Conservation (phyloP, 2,888 invertebrate species). For the Deilephila elpenor region DNA sequence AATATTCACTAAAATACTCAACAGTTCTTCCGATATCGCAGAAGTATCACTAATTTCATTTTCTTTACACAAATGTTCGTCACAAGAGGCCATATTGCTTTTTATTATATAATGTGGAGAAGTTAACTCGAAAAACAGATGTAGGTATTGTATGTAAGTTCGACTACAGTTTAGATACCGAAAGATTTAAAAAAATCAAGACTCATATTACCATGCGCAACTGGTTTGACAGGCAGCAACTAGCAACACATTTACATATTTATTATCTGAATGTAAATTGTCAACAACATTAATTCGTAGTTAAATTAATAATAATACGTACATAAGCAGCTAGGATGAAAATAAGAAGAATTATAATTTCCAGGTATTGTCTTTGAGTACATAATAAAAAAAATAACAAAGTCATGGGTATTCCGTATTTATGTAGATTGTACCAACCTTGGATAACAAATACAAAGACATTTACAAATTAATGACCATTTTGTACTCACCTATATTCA, state of each 20-base stretch:
- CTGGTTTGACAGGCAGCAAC: background rate
- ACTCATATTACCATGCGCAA: background rate
- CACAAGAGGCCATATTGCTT: slow-evolving; percentile 9
- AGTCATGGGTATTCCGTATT: too few species aligned
- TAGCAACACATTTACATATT: background rate
- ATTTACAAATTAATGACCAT: background rate
- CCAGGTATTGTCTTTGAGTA: too few species aligned
- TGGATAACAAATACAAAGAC: too few species aligned
- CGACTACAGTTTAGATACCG: background rate
- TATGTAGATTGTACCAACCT: too few species aligned
- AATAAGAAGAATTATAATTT: too few species aligned
- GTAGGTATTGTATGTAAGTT: background rate
- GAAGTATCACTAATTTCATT: background rate
- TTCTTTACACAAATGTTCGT: slow-evolving; percentile 5
- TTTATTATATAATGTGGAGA: background rate
- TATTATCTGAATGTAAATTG: background rate
- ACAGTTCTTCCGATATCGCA: background rate
- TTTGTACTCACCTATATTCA: slow-evolving; percentile 4
- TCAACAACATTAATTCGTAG: background rate
- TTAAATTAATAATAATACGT: too few species aligned
- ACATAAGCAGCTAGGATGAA: too few species aligned
- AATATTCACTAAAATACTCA: background rate
- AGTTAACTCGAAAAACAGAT: background rate
- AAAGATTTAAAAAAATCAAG: background rate
- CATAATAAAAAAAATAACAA: too few species aligned